These are phyloP conservation scores for Hiodon tergisus DNA, from an alignment of 2,113 vertebrate genomes.

Conservation along the genomic window DNA sequence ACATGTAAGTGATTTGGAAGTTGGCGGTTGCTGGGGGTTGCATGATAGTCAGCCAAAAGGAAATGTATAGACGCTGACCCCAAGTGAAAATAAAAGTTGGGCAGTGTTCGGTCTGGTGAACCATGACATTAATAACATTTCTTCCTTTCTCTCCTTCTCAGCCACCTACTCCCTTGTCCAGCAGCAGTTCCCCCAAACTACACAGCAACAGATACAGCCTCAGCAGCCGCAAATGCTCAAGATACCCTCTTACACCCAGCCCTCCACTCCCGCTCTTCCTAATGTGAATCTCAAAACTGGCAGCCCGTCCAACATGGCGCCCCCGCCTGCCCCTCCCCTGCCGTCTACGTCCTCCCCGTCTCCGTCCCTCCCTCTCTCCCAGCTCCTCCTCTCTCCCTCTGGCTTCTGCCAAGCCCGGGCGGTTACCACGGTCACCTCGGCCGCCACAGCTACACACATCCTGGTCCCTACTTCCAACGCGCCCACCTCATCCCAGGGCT, in stretches of 20 bases:
- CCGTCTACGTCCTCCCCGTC: conserved; percentile 62
- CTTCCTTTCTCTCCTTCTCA: conserved; percentile 21
- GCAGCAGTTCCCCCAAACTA: conserved; percentile 72
- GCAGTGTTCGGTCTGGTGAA: no score
- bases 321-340: conserved; percentile 45
- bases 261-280: conserved; percentile 39
- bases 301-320: conserved; percentile 45
- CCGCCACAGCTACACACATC: conserved; percentile 60
- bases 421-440: conserved; percentile 46
- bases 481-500: conserved; percentile 60
- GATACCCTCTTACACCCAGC: conserved; percentile 49
- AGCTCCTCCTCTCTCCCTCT: conserved; percentile 83
- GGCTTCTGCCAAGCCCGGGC: conserved; percentile 64
- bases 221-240: conserved; percentile 69
- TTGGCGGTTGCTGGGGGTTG: no score
- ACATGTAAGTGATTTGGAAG: no score
- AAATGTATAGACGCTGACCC: no score
- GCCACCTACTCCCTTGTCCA: conserved; percentile 75
- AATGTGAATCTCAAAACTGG: conserved; percentile 46
- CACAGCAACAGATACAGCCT: conserved; percentile 61
- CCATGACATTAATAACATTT: neutral
- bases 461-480: conserved; percentile 65
- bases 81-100: no score
- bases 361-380: conserved; percentile 69
- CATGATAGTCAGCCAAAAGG: no score